These are phyloP conservation scores for Australoheros scitulus DNA, from an alignment of 2,113 vertebrate species.

Conservation along the genomic window DNA sequence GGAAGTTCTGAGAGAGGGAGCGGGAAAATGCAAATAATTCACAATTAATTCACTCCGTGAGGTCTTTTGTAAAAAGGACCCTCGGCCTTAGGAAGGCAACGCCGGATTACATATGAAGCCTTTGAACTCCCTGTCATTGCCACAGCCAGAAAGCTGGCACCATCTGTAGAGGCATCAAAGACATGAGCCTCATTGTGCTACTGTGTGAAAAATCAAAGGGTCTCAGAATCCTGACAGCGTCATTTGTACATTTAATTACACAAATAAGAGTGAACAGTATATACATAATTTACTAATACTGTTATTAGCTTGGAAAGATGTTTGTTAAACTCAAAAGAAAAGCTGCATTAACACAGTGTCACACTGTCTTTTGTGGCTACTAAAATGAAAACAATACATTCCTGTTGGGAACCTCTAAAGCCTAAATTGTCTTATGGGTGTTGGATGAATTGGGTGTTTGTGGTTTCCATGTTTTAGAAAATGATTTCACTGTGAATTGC, in stretches of 20 bases:
- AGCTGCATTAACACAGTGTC: not conserved
- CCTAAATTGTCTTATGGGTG: slow-evolving; percentile 21
- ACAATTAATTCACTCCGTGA: not conserved
- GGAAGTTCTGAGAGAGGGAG: slow-evolving; percentile 86
- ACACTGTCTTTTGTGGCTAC: not conserved
- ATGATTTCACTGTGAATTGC: slow-evolving; percentile 50
- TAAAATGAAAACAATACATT: not conserved
- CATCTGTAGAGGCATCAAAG: slow-evolving; percentile 11
- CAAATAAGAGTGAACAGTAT: not conserved
- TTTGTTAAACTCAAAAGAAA: not conserved
- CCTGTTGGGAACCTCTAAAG: slow-evolving; percentile 9
- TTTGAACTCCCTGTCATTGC: not conserved
- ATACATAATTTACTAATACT: not conserved
- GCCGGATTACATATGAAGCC: slow-evolving; percentile 29
- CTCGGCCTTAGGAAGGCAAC: not conserved
- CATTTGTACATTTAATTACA: not conserved
- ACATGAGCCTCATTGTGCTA: slow-evolving; percentile 3
- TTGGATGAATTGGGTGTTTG: slow-evolving; percentile 45
- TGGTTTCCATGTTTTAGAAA: slow-evolving; percentile 49
- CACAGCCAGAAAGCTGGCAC: slow-evolving; percentile 1
- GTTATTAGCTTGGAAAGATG: not conserved
- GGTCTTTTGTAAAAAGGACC: not conserved
- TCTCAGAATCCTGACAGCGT: not conserved
- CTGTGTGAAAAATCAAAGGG: slow-evolving; percentile 8
- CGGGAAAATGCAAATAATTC: not conserved